Base-by-base conservation (phyloP, 2,113 vertebrate species). In the Thamnophis sirtalis region DNA sequence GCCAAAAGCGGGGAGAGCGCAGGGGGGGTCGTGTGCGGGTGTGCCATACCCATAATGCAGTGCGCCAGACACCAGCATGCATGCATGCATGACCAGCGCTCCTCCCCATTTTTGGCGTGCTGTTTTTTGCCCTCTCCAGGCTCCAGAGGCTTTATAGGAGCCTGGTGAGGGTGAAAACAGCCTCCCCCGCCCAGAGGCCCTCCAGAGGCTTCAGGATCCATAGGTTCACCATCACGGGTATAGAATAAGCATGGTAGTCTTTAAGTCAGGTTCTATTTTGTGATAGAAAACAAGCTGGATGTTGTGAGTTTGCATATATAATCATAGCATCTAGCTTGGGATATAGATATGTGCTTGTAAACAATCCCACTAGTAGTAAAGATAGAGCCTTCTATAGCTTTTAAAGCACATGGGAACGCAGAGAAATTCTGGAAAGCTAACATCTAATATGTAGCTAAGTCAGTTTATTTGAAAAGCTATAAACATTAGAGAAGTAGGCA, bases 381-480 rank as follows among this genome's bases (percentile, higher is more conserved):
- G 84, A 8, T 53, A 17, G 88, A 91, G n/a, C 38, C 2, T 89
- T 15, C 26, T 91, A 86, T 33, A 8, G 49, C 68, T 0, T 0
- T 87, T 0, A 92, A 94, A 94, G 48, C 92, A n/a, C 53, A 91
- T 8, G 43, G 11, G 43, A 80, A 63, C 88, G 33, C 43, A 38
- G 89, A 54, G 33, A 86, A 91, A 92, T 94, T 85, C 93, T 89
- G 56, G 55, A 80, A 95, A 60, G 38, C 50, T 3, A 24, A 3
- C 17, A 2, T 92, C 95, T 95, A 73, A 19, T 51, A 19, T 54
- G 86, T 92, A 86, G 4, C 38, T 92, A 60, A 22, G 85, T 88
- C 91, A 89, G 9, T 80, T 88, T 89, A 73, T n/a, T 92, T 87
- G 91, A 84, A 95, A 96, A 96, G 84, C 93, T 89, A 13, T 95